Evolutionary conservation across 2,888 invertebrate genomes (phyloP).

Genomic region (Escarpia spicata): DNA sequence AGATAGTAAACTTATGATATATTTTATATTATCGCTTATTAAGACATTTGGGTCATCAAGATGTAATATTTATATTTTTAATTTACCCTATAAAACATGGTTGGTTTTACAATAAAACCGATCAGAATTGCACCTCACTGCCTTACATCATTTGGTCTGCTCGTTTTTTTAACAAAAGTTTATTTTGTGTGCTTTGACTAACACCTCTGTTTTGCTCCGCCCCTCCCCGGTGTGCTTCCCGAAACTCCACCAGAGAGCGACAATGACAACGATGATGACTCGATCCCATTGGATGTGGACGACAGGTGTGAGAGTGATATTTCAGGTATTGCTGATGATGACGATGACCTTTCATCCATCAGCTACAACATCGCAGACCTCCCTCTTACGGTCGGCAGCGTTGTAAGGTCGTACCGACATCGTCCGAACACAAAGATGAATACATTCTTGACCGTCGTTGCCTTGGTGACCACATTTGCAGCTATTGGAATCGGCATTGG

Average conservation of each 20-base stretch:
- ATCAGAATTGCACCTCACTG: too few relatives aligned
- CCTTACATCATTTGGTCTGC: too few relatives aligned
- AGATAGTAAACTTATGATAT: too few relatives aligned
- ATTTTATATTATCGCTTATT: too few relatives aligned
- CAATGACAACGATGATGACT: constrained; percentile 35
- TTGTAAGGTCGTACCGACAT: constrained; percentile 38
- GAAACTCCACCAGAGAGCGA: constrained; percentile 21
- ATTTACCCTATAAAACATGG: too few relatives aligned
- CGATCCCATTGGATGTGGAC: constrained; percentile 38
- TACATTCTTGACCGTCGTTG: constrained; percentile 31
- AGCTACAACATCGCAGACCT: constrained; percentile 34
- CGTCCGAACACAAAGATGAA: constrained; percentile 39
- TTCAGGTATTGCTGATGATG: constrained; percentile 41
- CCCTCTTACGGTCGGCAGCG: constrained; percentile 34
- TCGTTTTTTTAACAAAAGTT: background rate
- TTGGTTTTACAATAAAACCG: too few relatives aligned
- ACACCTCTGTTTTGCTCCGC: background rate
- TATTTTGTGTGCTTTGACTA: background rate
- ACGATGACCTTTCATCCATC: constrained; percentile 32
- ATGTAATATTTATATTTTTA: too few relatives aligned
- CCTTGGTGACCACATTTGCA: constrained; percentile 34
- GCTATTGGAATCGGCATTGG: constrained; percentile 41
- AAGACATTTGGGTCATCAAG: too few relatives aligned
- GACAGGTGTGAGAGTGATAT: constrained; percentile 46
- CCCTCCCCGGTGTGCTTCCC: background rate